Conservation (phyloP, 2,888 invertebrate species). For the Proisotoma minuta region DNA sequence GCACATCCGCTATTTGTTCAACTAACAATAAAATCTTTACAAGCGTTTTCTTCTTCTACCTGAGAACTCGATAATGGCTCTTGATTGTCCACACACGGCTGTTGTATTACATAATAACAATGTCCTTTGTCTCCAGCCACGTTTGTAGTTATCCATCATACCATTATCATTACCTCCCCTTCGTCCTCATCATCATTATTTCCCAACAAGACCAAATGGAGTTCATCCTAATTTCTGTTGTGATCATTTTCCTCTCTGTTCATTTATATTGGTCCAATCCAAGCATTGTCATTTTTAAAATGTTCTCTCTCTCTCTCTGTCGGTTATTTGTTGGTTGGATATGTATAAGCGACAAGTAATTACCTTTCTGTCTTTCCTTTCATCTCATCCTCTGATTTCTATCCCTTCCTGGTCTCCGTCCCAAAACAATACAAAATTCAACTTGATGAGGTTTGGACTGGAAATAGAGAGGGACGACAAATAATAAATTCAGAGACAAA, state of each 20-base stretch:
- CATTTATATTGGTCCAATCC: too few species aligned
- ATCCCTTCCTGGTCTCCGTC: too few species aligned
- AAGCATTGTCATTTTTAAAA: slow-evolving; percentile 18
- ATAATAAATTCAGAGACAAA: too few species aligned
- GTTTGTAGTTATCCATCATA: slow-evolving; percentile 9
- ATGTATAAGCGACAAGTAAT: slow-evolving; percentile 17
- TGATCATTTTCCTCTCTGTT: slow-evolving; percentile 8
- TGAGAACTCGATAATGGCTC: slow-evolving; percentile 5
- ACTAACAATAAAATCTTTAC: background rate
- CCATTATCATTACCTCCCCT: slow-evolving; percentile 7
- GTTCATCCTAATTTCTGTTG: background rate
- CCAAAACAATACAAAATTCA: too few species aligned
- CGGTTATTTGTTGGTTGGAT: slow-evolving; percentile 7
- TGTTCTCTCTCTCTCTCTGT: slow-evolving; percentile 6
- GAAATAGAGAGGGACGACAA: too few species aligned
- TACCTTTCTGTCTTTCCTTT: slow-evolving; percentile 14
- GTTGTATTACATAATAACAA: background rate
- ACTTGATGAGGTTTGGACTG: too few species aligned
- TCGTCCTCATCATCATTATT: background rate
- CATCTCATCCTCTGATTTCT: background rate
- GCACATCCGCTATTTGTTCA: background rate
- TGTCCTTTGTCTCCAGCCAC: slow-evolving; percentile 16
- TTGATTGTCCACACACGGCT: slow-evolving; percentile 7
- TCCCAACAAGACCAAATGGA: background rate
- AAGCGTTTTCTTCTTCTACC: background rate